Base-by-base conservation (phyloP, 2,113 vertebrate species). In the Sula dactylatra region DNA sequence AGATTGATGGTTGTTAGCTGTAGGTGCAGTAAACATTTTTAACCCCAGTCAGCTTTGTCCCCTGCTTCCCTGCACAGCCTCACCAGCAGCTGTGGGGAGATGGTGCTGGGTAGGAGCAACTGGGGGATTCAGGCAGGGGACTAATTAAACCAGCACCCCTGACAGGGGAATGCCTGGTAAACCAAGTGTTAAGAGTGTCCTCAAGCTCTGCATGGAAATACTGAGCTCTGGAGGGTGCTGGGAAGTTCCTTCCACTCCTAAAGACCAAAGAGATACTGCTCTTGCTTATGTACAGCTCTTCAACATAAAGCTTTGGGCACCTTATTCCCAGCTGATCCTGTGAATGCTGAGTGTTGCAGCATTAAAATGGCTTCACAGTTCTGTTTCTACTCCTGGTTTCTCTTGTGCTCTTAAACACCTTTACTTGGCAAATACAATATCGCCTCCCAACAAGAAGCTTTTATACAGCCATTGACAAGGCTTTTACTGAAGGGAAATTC, bases 81-180 rank as follows among this genome's bases (percentile, higher is more conserved):
- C 4, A 20, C 62, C 86, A 78, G 20, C 93, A 95, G 93, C 88
- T 95, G 72, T 81, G 50, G 50, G 64, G 71, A 66, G 67, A 38
- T 16, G 6, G 65, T 80, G 40, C 86, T 92, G 55, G 88, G 59
- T 64, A 92, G 80, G 59, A 92, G 76, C 93, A 97, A 91, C 96
- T 95, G 94, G 42, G 49, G 42, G 10, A 5, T 69, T 94, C 45
- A 1, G 69, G 32, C 66, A 73, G 71, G 26, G 55, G 31, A 2
- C 76, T 88, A 20, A 64, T 56, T 65, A 93, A 91, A 73, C 44
- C 40, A 77, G 86, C 69, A 19, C 80, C 89, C 32, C 69, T 78
- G 65, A 15, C 5, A 6, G n/a, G n/a, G 80, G n/a, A 93, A 81
- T 86, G 93, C 64, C 76, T 86, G 59, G 8, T 80, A 69, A 74